phyloP scores from a whole-genome alignment of 2,888 invertebrate species.

The Pandemis corylana region DNA sequence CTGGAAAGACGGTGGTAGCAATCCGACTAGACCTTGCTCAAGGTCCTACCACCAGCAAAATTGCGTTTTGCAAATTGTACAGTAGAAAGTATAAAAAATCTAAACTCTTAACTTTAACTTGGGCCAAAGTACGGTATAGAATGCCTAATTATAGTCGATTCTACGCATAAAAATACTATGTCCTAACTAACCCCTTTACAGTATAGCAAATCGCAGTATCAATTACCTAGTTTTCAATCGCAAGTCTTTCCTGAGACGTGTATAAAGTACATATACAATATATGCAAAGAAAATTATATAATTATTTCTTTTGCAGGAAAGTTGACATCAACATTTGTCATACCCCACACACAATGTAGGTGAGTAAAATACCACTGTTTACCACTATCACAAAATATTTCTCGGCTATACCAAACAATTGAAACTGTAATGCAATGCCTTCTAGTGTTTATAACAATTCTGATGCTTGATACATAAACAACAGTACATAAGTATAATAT shows the following conservation, averaged over 20 bases:
- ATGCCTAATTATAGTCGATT: not conserved
- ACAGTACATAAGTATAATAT: not conserved
- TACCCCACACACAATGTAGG: slow-evolving; percentile 60
- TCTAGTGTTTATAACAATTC: too few species aligned
- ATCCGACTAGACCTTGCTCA: too few species aligned
- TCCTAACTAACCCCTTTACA: not conserved
- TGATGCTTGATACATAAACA: too few species aligned
- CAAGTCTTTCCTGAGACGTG: not conserved
- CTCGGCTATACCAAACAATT: too few species aligned
- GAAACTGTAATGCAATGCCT: too few species aligned
- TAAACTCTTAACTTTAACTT: not conserved
- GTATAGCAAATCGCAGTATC: not conserved
- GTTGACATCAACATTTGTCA: slow-evolving; percentile 28
- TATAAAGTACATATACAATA: too few species aligned
- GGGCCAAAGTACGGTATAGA: too few species aligned
- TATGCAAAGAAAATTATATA: not conserved
- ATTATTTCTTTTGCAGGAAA: slow-evolving; percentile 51
- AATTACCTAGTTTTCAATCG: not conserved
- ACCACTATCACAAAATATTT: too few species aligned
- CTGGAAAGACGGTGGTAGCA: too few species aligned
- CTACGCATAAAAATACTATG: not conserved
- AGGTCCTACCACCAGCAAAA: too few species aligned
- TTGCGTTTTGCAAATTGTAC: too few species aligned
- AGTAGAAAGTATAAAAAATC: too few species aligned
- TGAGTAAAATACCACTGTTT: slow-evolving; percentile 47